Base-by-base conservation (phyloP, 1,140 invertebrate species). In the Magallana gigas region DNA sequence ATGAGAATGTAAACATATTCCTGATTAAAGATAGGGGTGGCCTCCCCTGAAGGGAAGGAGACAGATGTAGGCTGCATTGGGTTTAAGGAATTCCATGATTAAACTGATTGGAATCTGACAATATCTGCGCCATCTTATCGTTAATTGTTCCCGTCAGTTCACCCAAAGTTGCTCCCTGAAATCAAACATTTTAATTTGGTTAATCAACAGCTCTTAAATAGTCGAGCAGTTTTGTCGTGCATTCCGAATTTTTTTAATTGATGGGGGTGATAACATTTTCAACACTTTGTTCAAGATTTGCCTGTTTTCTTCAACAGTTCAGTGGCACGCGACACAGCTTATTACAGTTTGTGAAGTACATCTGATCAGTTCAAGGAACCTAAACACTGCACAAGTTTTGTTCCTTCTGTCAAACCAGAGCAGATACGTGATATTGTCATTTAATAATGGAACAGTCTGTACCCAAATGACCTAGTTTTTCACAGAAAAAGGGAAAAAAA, bases 1-100 rank as follows among this genome's bases (percentile, higher is more conserved):
- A 76, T 76, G 68, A 18, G 68, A 76, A 76, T 36, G 23, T 76
- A 76, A 76, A 76, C 23, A 76, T 76, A 76, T 76, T 29, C 68
- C 68, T 76, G 68, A 76, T 76, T 76, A 9, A 29, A 76, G 68
- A 76, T 76, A 76, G 68, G 60, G 68, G 68, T 76, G 68, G 12
- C 68, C 68, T 76, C 68, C 68, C 68, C 68, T 76, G 68, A 23
- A 18, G 68, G n/a, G 14, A 62, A 62, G 68, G 8, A 76, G 68
- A 76, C 68, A 76, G 23, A 29, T 36, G 23, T 3, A 12, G 29
- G 68, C 68, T 76, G 68, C 23, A 76, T 9, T 76, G 68, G 36
- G 68, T 76, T 76, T 29, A 76, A 76, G 68, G 68, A 76, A 76
- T 76, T 76, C 36, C 68, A 76, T 76, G 68, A 76, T 76, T 76